A percentile compares a stretch with the other conserved stretches of the same genome.
phyloP scores from a whole-genome alignment of 2,113 vertebrate genomes.

The Cettia cetti region DNA sequence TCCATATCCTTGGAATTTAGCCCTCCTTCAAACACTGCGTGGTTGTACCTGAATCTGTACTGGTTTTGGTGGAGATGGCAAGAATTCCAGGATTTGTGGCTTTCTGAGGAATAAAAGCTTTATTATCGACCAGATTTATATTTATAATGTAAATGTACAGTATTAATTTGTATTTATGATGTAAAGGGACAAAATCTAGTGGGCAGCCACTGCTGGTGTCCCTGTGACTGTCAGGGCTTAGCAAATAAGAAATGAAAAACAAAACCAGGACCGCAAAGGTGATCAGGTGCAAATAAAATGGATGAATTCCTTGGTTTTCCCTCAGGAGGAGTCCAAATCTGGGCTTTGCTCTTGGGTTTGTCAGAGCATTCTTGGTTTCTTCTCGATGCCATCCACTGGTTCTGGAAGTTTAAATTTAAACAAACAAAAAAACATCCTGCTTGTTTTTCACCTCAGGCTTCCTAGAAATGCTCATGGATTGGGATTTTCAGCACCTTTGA shows the following conservation, averaged over 20 bases:
- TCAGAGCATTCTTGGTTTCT: not conserved
- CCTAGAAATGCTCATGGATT: accelerated
- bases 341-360: not conserved
- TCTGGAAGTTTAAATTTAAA: not conserved
- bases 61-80: not conserved
- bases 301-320: not conserved
- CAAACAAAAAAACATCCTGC: not conserved
- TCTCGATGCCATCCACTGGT: not conserved
- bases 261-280: not conserved
- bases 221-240: not conserved
- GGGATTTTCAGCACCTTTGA: not conserved
- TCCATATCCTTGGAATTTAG: not conserved
- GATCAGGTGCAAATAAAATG: not conserved
- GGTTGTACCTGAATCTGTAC: not conserved
- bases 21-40: accelerated
- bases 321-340: not conserved
- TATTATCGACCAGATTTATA: not conserved
- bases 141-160: no score
- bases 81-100: not conserved
- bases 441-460: not conserved
- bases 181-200: not conserved
- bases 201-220: not conserved
- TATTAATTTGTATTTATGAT: not conserved
- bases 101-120: not conserved
- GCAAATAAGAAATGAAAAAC: not conserved